Evolutionary conservation across 2,888 invertebrate species (phyloP), one percentile per base, ranked within the genome.

Genomic region (Noctua janthe): DNA sequence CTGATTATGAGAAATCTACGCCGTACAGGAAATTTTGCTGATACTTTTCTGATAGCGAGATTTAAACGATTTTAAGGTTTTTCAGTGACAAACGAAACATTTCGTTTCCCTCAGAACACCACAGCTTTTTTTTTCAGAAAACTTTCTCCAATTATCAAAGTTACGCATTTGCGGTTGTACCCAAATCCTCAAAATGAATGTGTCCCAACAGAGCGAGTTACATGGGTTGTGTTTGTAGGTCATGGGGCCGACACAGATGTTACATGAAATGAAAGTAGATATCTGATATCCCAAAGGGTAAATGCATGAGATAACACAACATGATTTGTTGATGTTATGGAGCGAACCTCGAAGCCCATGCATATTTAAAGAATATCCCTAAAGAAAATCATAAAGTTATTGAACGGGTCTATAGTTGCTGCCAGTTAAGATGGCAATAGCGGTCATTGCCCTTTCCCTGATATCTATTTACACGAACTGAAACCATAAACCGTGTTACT

Each of bases 121-220:
- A 69, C 15, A 69, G n/a, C n/a, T 17, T 15, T 47, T n/a, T n/a
- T 66, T 66, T 39, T 5, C 64, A 66, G 8, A 54, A 64, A 79
- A 69, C 20, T 71, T 78, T 39, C 47, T 66, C 3, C n/a, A 54
- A 74, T n/a, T 56, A 75, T 59, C 39, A 69, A 43, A 72, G 39
- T 72, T 56, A n/a, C 56, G 20, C 56, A 20, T 51, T n/a, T 20
- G 67, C 29, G 20, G 62, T 39, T 66, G 10, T 20, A 5, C 20
- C 66, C 39, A 20, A 11, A 66, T 39, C 1, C 66, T 39, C 39
- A 20, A 66, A 66, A 39, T 20, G 66, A 66, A 66, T 66, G 39
- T 20, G 35, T 66, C 66, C 66, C 20, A 20, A 39, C 64, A 39
- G 39, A 66, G 39, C 11, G 39, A 66, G 66, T 66, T 39, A 66